These are phyloP conservation scores for Trichomycterus rosablanca DNA, from an alignment of 2,113 vertebrate genomes.

Conservation along the genomic window DNA sequence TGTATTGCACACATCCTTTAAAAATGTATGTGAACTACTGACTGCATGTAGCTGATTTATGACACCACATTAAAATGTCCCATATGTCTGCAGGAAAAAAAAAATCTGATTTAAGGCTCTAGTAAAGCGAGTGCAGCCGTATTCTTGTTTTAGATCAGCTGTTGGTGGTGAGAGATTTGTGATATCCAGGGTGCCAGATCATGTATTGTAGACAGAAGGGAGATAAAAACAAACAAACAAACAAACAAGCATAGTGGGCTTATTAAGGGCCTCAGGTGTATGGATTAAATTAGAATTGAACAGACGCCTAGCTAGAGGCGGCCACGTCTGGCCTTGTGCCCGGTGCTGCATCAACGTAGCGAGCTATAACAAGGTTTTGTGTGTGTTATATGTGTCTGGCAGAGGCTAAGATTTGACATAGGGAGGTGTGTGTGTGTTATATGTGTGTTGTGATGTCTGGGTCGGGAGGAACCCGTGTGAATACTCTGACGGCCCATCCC, in stretches of 20 bases:
- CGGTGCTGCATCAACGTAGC: conserved; percentile 6
- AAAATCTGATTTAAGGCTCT: too few species aligned
- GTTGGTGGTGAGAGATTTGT: not conserved
- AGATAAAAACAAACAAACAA: conserved; percentile 26
- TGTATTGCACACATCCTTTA: too few species aligned
- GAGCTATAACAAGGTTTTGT: conserved; percentile 41
- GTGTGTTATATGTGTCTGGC: conserved; percentile 38
- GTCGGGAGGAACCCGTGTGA: conserved; percentile 17
- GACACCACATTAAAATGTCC: too few species aligned
- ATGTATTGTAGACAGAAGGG: not conserved
- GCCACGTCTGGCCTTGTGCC: conserved; percentile 29
- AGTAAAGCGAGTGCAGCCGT: too few species aligned
- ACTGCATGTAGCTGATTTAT: too few species aligned
- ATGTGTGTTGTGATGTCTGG: conserved; percentile 29
- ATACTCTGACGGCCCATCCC: conserved; percentile 30
- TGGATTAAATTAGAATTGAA: conserved; percentile 37
- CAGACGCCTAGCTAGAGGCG: conserved; percentile 28
- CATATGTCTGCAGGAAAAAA: too few species aligned
- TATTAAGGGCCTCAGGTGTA: conserved; percentile 36
- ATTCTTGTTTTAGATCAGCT: too few species aligned
- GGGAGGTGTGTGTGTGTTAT: conserved; percentile 26
- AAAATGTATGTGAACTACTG: too few species aligned
- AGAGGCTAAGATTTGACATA: conserved; percentile 15
- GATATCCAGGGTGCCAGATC: not conserved
- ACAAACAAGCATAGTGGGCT: conserved; percentile 10